Conservation (phyloP, 2,797 vertebrate genomes). For the Pseudomugil tenellus region DNA sequence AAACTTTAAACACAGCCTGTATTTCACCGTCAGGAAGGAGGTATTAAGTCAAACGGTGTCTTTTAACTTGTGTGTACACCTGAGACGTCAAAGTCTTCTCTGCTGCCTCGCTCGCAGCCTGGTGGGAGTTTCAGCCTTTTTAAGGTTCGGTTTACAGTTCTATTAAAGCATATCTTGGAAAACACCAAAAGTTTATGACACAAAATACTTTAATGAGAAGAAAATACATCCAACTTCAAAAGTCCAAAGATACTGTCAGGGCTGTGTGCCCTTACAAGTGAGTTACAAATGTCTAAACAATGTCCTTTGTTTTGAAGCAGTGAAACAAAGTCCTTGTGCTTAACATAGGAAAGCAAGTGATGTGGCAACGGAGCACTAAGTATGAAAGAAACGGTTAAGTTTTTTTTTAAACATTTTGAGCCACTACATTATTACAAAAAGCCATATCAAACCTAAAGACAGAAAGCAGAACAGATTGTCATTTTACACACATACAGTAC, state of each 20-base stretch:
- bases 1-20: slow-evolving; percentile 73
- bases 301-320: slow-evolving; percentile 48
- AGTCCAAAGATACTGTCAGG: slow-evolving; percentile 65
- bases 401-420: slow-evolving; percentile 64
- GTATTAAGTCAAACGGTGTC: slow-evolving; percentile 63
- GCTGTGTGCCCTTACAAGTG: slow-evolving; percentile 63
- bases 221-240: slow-evolving; percentile 74
- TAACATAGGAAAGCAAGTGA: slow-evolving; percentile 50
- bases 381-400: slow-evolving; percentile 66
- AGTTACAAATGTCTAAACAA: slow-evolving; percentile 61
- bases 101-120: slow-evolving; percentile 29
- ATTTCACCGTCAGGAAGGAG: slow-evolving; percentile 64
- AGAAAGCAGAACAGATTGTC: slow-evolving; percentile 75
- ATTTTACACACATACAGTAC: slow-evolving; percentile 81
- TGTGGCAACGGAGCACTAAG: slow-evolving; percentile 51
- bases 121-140: slow-evolving; percentile 9
- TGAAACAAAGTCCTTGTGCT: slow-evolving; percentile 59
- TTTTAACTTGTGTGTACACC: slow-evolving; percentile 63
- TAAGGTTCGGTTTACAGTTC: not conserved
- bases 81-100: slow-evolving; percentile 57
- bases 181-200: slow-evolving; percentile 69
- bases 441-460: slow-evolving; percentile 69
- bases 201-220: slow-evolving; percentile 78
- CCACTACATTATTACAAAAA: slow-evolving; percentile 75
- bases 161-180: slow-evolving; percentile 36